These are phyloP conservation scores for Gila orcuttii DNA, from an alignment of 2,113 vertebrate species.

Conservation along the genomic window DNA sequence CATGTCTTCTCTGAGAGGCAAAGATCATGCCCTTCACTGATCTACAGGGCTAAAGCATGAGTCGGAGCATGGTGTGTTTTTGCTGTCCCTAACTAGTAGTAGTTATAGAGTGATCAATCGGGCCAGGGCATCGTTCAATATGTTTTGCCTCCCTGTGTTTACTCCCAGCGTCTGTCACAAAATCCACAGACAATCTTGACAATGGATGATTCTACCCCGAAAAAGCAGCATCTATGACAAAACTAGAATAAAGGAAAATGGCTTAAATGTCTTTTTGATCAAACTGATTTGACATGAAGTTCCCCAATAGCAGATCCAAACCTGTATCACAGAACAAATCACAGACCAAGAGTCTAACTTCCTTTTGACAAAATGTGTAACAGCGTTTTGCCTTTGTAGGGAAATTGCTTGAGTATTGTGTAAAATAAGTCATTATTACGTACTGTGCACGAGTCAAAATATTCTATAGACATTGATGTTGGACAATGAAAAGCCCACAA, in stretches of 20 bases:
- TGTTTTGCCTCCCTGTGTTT: background rate
- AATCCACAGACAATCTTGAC: background rate
- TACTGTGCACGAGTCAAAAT: background rate
- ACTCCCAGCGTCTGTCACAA: background rate
- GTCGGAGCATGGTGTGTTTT: background rate
- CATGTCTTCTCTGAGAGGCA: slow-evolving; percentile 12
- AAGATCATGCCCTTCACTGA: slow-evolving; percentile 31
- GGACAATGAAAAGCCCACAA: background rate
- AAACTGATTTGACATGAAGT: background rate
- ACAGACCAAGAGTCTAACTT: background rate
- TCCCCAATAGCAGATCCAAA: background rate
- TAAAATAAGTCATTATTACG: too few relatives aligned
- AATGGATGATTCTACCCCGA: background rate
- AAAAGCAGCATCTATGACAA: background rate
- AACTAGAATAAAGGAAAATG: background rate
- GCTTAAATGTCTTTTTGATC: background rate
- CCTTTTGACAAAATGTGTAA: background rate
- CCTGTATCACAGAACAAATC: background rate
- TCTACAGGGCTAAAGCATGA: background rate
- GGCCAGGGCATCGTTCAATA: background rate
- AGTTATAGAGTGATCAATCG: background rate
- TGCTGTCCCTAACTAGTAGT: background rate
- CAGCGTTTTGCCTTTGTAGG: background rate
- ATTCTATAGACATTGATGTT: background rate
- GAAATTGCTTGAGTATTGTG: too few relatives aligned